phyloP scores from a whole-genome alignment of 2,113 vertebrate species.

The Fukomys damarensis region DNA sequence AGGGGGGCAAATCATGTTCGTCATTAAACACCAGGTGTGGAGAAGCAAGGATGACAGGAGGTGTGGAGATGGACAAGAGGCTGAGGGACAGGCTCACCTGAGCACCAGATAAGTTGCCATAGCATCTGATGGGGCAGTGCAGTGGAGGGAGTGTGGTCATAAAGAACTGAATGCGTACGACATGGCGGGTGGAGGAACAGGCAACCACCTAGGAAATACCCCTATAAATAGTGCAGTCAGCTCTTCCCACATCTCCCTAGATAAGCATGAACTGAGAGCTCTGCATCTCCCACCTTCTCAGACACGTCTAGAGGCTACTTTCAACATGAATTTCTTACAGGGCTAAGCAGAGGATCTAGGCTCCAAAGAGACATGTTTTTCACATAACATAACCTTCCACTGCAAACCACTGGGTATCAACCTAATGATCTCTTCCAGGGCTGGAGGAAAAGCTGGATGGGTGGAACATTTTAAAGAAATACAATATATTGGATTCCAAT shows the following conservation, averaged over 20 bases:
- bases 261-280: neutral
- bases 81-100: neutral
- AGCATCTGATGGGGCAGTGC: neutral
- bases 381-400: neutral
- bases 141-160: neutral
- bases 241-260: neutral
- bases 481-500: neutral
- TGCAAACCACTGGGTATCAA: neutral
- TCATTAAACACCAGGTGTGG: neutral
- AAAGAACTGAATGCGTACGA: neutral
- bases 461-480: neutral
- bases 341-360: neutral
- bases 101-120: neutral
- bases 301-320: neutral
- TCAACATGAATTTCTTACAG: neutral
- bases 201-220: neutral
- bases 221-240: neutral
- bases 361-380: neutral
- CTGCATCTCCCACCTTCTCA: neutral
- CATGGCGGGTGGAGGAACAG: neutral
- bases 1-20: neutral
- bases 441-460: neutral
- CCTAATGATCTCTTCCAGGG: neutral
- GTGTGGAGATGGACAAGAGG: neutral
- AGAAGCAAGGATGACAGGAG: neutral